Evolutionary conservation across 2,113 vertebrate species (phyloP), one percentile per base, ranked within the genome.

Genomic region (Saccopteryx bilineata): DNA sequence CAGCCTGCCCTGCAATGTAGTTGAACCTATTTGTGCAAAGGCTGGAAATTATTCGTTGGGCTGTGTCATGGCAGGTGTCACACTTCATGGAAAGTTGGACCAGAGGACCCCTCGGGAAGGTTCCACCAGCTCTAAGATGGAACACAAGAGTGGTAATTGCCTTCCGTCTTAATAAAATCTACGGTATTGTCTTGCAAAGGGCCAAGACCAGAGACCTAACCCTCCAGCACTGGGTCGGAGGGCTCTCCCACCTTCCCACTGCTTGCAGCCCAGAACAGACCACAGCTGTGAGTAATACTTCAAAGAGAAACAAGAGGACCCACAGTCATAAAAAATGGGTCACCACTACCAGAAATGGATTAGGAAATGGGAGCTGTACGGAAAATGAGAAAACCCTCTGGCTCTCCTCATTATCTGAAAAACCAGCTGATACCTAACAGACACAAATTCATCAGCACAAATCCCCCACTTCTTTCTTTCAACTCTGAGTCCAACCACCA

Each of bases 271-370:
- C 24, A 68, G 31, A 31, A 71, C 23, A 46, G 83, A 31, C 31
- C 50, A 46, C 48, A 52, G 12, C 52, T 31, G 11, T 74, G 82
- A 81, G 46, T 61, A 33, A 89, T 1, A 74, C 17, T 63, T 91
- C 26, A 68, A 60, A 82, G 61, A 46, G 75, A 82, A 90, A 82
- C 0, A 10, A 92, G 50, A 76, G 46, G 91, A 85, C 72, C 12
- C 17, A 71, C 13, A 50, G 75, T 87, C 39, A 33, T 80, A 88
- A 71, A 76, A 92, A 87, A 71, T 82, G 52, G 78, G 69, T 65
- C 69, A 68, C 13, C 31, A 10, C 15, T 39, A 54, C 93, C 83
- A 89, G 48, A 95, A 87, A 84, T 33, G 54, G 9, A 63, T 79
- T 91, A 90, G 63, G 91, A 93, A 75, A 63, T 2, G 9, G 10